Base-by-base conservation (phyloP, 2,113 vertebrate genomes). In the Podarcis cretensis region DNA sequence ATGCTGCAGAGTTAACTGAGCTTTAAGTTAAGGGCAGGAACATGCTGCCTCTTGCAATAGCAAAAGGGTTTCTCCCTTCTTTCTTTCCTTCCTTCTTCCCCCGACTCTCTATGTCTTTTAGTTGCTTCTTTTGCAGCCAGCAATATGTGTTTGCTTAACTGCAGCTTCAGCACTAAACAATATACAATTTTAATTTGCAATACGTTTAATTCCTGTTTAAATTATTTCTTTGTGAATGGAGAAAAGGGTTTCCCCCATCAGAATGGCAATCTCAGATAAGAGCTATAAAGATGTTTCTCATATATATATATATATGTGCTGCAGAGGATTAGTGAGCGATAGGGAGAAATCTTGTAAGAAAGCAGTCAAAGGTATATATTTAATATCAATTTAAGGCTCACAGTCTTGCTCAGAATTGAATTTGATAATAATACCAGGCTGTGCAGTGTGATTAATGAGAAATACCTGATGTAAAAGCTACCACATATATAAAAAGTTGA, bases 311-410 rank as follows among this genome's bases (percentile, higher is more conserved):
- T 63, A 18, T 89, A 32, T 1, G 87, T 90, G 85, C 87, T 92
- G 90, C 88, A 87, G 91, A 21, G 32, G 92, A 87, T 86, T 93
- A 95, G 89, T 87, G 92, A 84, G 79, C 9, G 10, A 88, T 59
- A 3, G 20, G 54, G n/a, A 37, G 20, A 37, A 23, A 91, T 25
- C 81, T 74, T 0, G 81, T 80, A 37, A 90, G 92, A 87, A 90
- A 1, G 87, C 73, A 90, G 75, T 65, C 84, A 40, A 83, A 78
- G 66, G 20, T 76, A 69, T 91, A 57, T 91, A 91, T 91, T 95
- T 92, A 95, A 93, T 88, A 94, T 57, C 87, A 90, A 90, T 94
- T 91, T 83, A 84, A 90, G 87, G 75, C 87, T 95, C 93, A 65
- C 89, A 74, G 6, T 73, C 84, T 89, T 84, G 80, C 92, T 91